Base-by-base conservation (phyloP, 2,888 invertebrate genomes). In the Exocentrus adspersus region DNA sequence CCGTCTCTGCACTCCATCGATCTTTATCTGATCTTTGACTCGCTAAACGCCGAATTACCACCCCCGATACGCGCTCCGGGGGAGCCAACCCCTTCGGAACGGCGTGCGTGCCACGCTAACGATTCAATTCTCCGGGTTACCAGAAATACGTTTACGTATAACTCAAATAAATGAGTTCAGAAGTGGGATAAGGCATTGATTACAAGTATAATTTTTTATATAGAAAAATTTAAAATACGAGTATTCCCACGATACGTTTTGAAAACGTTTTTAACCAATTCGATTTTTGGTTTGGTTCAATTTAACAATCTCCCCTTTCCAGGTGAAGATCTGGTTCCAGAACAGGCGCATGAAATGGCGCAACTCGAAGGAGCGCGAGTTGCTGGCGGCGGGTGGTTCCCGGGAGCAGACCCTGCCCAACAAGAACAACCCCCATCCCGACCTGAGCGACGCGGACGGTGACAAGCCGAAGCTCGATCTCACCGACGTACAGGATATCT, bases 321-420 rank as follows among this genome's bases (percentile, higher is more conserved):
- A 92, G 92, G 92, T 92, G 62, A 92, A 92, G 82, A 92, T 93
- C 66, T 92, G 92, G 92, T 98, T 98, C 84, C 98, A 98, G 87
- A 98, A 98, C 81, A 90, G 98, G 0, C 91, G 98, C 59, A 98
- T 98, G 98, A 98, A 96, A 83, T 98, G 98, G 98, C 88, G 98
- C 58, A 98, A 98, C 84, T 96, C 95, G 2, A 98, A 98, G 84
- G 98, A 98, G 82, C 87, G 97, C 28, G 97, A 98, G 82, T 87
- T 97, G 0, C 85, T 98, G 19, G 97, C 97, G 0, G 92, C 91
- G 16, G 97, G 97, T 0, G 97, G 97, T 1, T 94, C 95, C 5
- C 87, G 97, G 21, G 97, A 97, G 78, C 96, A 97, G 82, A 97
- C 97, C 0, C 85, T 98, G 19, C 97, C 97, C 0, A 97, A 95